Percentiles rank a stretch among this genome's conserved stretches.
Evolutionary conservation across 1,140 invertebrate genomes (phyloP).

Genomic region (Helicoverpa zea): DNA sequence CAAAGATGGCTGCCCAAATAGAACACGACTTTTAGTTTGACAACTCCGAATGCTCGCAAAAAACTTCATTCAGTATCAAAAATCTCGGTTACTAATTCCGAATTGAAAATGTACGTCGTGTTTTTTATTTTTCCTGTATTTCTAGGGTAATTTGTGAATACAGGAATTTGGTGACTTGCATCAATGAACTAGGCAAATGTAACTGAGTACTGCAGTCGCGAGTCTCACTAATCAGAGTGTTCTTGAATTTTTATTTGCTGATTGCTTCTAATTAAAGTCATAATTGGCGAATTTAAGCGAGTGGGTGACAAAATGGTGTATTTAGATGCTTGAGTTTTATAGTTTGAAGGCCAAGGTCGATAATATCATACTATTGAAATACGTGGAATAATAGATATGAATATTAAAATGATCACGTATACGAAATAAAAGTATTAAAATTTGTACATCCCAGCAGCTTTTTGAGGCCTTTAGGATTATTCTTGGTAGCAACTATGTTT

Average conservation of each 20-base stretch:
- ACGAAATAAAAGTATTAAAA: too few relatives aligned
- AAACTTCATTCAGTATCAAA: neutral
- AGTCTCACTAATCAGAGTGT: neutral
- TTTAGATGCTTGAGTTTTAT: too few relatives aligned
- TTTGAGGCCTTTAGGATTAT: too few relatives aligned
- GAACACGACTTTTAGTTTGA: slow-evolving; percentile 21
- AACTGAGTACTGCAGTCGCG: neutral
- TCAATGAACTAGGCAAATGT: neutral
- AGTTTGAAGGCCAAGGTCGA: too few relatives aligned
- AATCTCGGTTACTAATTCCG: neutral
- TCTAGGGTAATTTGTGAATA: neutral
- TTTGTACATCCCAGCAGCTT: too few relatives aligned
- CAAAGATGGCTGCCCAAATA: slow-evolving; percentile 1
- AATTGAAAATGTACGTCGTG: neutral
- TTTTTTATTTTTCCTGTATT: neutral
- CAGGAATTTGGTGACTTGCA: neutral
- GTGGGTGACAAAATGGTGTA: too few relatives aligned
- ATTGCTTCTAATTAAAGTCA: neutral
- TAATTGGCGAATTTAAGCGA: neutral
- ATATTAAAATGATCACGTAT: too few relatives aligned
- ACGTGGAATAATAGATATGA: too few relatives aligned
- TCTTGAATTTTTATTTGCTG: neutral
- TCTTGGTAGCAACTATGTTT: too few relatives aligned
- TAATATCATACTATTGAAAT: too few relatives aligned
- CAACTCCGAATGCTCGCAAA: slow-evolving; percentile 12